Evolutionary conservation across 2,888 invertebrate species (phyloP).

Genomic region (Sesia bembeciformis): DNA sequence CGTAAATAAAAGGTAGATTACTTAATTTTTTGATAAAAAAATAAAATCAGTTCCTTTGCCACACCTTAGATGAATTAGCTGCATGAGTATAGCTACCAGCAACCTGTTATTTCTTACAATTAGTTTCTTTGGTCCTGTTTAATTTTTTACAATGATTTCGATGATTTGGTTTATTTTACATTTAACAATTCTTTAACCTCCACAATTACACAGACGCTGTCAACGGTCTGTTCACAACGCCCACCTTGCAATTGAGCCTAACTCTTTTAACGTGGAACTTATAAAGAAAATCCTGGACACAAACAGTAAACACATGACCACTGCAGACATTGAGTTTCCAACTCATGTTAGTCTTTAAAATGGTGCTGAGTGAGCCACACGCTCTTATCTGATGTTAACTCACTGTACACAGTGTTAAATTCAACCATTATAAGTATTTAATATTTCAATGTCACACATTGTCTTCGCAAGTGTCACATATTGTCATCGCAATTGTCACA

Average conservation of each 20-base stretch:
- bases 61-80: conserved; percentile 71
- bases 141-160: conserved; percentile 37
- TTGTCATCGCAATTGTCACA: too few species aligned
- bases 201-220: conserved; percentile 50
- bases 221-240: conserved; percentile 38
- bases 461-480: conserved; percentile 12
- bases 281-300: conserved; percentile 25
- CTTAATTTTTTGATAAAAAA: conserved; percentile 42
- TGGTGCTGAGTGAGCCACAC: not conserved
- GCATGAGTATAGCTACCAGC: conserved; percentile 54
- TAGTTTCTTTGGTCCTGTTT: conserved; percentile 25
- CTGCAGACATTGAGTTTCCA: not conserved
- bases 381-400: not conserved
- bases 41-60: conserved; percentile 71
- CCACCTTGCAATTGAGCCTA: conserved; percentile 29
- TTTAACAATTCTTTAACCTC: conserved; percentile 38
- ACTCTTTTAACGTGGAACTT: conserved; percentile 46
- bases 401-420: not conserved
- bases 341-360: not conserved
- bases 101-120: conserved; percentile 35
- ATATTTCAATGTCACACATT: conserved; percentile 4
- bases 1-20: conserved; percentile 50
- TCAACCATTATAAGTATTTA: not conserved
- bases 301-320: not conserved
- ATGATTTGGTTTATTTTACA: conserved; percentile 30